Evolutionary conservation across 2,113 vertebrate species (phyloP).

Genomic region (Herpailurus yagouaroundi): DNA sequence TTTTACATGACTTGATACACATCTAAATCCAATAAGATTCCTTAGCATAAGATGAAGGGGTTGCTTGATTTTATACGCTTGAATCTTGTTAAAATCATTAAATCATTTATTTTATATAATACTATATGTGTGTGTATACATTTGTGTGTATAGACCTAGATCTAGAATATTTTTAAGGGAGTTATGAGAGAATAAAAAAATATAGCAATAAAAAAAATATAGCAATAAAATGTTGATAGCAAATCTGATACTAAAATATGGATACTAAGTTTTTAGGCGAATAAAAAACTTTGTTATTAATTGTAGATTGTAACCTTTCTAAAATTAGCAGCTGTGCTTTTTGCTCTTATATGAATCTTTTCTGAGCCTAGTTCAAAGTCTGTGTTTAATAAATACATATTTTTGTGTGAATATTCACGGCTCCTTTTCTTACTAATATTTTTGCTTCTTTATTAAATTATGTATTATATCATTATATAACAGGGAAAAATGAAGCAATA

Average conservation of each 20-base stretch:
- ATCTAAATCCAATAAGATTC: neutral
- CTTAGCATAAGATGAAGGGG: neutral
- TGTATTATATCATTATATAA: neutral
- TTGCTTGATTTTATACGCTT: neutral
- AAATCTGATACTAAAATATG: neutral
- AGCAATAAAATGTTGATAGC: neutral
- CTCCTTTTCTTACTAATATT: neutral
- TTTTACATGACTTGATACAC: neutral
- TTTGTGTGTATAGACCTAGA: neutral
- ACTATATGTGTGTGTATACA: neutral
- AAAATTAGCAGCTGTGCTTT: neutral
- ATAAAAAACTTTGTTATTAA: slow-evolving; percentile 20
- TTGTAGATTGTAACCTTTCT: neutral
- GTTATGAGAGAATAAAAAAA: neutral
- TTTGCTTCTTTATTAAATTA: neutral
- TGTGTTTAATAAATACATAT: neutral
- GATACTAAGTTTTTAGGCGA: neutral
- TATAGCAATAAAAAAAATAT: neutral
- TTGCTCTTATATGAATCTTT: neutral
- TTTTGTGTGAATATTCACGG: neutral
- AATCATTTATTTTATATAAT: neutral
- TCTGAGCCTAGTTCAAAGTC: neutral
- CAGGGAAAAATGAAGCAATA: neutral
- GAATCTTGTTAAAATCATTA: neutral
- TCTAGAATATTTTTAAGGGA: neutral